Evolutionary conservation across 2,113 vertebrate species (phyloP).

Genomic region (Planiliza haematocheilus): DNA sequence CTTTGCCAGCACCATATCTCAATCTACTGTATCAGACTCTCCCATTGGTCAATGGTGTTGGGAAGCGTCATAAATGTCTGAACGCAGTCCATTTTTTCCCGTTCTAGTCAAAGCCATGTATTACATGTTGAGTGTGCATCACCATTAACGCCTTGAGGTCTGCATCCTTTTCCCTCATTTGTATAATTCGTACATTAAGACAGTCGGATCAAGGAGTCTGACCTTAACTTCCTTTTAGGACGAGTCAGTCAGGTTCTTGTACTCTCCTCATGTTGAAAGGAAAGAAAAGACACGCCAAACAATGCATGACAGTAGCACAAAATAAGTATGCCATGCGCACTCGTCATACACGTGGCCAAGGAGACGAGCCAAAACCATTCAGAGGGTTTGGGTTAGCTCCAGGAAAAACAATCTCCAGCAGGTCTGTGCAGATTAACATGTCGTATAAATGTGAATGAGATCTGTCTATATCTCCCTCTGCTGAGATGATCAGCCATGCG

Average conservation of each 20-base stretch:
- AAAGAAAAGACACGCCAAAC: neutral
- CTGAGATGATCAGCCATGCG: conserved; percentile 9
- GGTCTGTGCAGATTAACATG: conserved; percentile 37
- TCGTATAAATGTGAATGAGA: conserved; percentile 29
- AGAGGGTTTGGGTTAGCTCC: conserved; percentile 40
- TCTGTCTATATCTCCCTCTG: neutral
- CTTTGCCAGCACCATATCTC: too few relatives aligned
- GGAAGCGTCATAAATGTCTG: too few relatives aligned
- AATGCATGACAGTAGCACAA: conserved; percentile 1
- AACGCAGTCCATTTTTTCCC: too few relatives aligned
- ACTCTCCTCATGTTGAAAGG: neutral
- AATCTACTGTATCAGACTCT: too few relatives aligned
- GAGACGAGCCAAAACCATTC: conserved; percentile 35
- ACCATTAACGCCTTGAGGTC: neutral
- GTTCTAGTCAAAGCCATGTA: too few relatives aligned
- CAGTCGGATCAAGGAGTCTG: neutral
- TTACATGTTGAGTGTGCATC: too few relatives aligned
- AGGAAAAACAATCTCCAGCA: conserved; percentile 47
- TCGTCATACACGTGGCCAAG: neutral
- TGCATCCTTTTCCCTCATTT: neutral
- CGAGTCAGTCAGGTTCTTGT: neutral
- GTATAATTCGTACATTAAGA: neutral
- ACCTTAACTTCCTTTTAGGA: neutral
- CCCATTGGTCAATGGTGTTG: too few relatives aligned
- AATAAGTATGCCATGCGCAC: neutral